phyloP scores from a whole-genome alignment of 1,140 invertebrate genomes.

The Drosophila nikananu region DNA sequence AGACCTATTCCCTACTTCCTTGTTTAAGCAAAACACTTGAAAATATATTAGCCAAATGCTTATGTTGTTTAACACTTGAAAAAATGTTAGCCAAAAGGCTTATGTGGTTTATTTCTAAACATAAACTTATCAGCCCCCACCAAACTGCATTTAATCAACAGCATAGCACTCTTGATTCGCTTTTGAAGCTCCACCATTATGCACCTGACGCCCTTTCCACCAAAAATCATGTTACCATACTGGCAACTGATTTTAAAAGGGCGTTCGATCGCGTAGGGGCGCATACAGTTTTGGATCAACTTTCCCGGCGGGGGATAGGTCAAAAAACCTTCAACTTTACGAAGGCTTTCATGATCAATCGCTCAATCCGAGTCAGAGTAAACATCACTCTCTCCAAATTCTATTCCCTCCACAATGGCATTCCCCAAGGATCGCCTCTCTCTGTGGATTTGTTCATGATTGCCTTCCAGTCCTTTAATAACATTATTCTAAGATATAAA shows the following conservation, averaged over 20 bases:
- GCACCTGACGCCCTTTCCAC: conserved; percentile 30
- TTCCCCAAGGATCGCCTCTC: conserved; percentile 1
- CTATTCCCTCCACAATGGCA: conserved; percentile 6
- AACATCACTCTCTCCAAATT: conserved; percentile 20
- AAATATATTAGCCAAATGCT: no score
- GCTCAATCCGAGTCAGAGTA: conserved; percentile 9
- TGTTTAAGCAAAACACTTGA: no score
- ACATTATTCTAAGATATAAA: conserved; percentile 4
- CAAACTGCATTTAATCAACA: conserved; percentile 46
- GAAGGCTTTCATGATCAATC: conserved; percentile 16
- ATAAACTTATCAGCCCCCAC: conserved; percentile 36
- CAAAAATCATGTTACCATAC: conserved; percentile 46
- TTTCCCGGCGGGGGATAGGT: conserved; percentile 5
- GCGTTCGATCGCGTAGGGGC: conserved; percentile 10
- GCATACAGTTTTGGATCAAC: conserved; percentile 23
- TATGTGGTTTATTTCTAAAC: conserved; percentile 36
- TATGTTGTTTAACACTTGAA: no score
- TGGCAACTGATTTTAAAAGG: conserved; percentile 32
- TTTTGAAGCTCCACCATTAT: conserved; percentile 33
- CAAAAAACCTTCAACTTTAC: conserved; percentile 8
- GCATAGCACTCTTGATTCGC: conserved; percentile 33
- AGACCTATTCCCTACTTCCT: no score
- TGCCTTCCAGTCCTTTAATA: conserved; percentile 30
- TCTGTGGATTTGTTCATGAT: conserved; percentile 38
- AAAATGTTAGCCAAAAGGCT: no score